Evolutionary conservation across 2,797 vertebrate species (phyloP).

Genomic region (Melanotaenia boesemani): DNA sequence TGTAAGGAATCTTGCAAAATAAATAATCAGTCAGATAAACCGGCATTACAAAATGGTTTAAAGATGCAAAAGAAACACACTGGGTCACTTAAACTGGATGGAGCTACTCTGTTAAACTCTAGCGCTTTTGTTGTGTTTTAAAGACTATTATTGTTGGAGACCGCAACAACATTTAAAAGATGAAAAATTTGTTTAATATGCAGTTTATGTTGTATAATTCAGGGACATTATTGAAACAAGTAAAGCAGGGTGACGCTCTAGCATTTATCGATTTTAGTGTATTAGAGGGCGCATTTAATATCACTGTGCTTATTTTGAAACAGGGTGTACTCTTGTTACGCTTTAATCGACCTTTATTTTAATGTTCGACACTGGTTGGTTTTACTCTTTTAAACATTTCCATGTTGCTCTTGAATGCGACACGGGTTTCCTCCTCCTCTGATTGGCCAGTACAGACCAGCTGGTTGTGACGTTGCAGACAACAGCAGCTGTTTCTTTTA

Average conservation of each 20-base stretch:
- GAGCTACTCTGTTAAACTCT: too few species aligned
- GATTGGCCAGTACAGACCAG: slow-evolving; percentile 66
- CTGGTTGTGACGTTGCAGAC: slow-evolving; percentile 59
- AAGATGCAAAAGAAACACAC: too few species aligned
- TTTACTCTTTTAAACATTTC: too few species aligned
- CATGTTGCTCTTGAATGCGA: slow-evolving; percentile 48
- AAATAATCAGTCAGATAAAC: neutral
- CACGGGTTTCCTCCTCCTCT: slow-evolving; percentile 11
- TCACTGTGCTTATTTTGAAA: neutral
- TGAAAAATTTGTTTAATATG: neutral
- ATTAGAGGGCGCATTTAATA: neutral
- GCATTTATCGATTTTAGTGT: neutral
- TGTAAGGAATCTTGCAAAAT: neutral
- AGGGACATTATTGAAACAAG: neutral
- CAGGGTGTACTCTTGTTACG: neutral
- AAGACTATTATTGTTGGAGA: neutral
- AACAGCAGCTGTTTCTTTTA: slow-evolving; percentile 44
- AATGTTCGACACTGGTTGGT: neutral
- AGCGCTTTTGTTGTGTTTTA: neutral
- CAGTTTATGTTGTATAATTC: neutral
- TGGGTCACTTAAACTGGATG: too few species aligned
- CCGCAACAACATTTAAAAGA: neutral
- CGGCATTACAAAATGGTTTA: too few species aligned
- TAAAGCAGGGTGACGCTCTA: neutral
- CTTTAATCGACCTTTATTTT: neutral